These are phyloP conservation scores for Hololepta plana DNA, from an alignment of 2,888 invertebrate genomes.

Conservation along the genomic window DNA sequence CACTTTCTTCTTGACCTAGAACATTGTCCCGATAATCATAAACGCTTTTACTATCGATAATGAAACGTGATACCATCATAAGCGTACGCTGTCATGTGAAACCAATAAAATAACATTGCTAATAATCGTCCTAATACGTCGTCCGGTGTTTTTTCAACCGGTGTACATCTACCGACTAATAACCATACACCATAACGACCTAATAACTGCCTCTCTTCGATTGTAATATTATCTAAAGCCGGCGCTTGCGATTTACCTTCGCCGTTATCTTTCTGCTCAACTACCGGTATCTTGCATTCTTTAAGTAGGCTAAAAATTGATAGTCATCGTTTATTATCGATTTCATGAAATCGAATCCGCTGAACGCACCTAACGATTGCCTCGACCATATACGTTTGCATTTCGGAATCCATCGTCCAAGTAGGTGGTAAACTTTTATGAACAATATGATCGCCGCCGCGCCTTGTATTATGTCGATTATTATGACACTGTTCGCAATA, in stretches of 20 bases:
- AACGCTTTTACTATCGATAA: slow-evolving; percentile 1
- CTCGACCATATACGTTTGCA: slow-evolving; percentile 86
- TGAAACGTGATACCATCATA: slow-evolving; percentile 62
- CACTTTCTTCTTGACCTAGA: slow-evolving; percentile 57
- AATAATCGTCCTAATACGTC: slow-evolving; percentile 78
- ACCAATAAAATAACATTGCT: slow-evolving; percentile 98
- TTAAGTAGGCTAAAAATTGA: slow-evolving; percentile 56
- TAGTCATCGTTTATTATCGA: slow-evolving; percentile 1
- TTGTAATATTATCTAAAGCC: slow-evolving; percentile 48
- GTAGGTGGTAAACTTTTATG: slow-evolving; percentile 75
- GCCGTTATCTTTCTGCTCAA: slow-evolving; percentile 38
- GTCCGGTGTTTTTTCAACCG: slow-evolving; percentile 55
- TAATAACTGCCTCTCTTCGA: slow-evolving; percentile 77
- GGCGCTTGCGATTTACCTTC: slow-evolving; percentile 23
- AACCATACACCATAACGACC: slow-evolving; percentile 96
- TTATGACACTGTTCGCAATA: slow-evolving; percentile 83
- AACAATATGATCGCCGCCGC: slow-evolving; percentile 79
- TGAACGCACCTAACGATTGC: slow-evolving; percentile 65
- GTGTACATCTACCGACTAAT: slow-evolving; percentile 81
- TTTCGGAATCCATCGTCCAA: slow-evolving; percentile 79
- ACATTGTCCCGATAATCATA: background rate
- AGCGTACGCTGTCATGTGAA: slow-evolving; percentile 92
- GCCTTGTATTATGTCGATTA: slow-evolving; percentile 69
- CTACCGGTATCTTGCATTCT: slow-evolving; percentile 72
- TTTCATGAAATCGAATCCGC: background rate